A percentile compares a stretch with the other conserved stretches of the same genome.
Conservation (phyloP, 2,888 invertebrate genomes). For the Epicampocera succincta region DNA sequence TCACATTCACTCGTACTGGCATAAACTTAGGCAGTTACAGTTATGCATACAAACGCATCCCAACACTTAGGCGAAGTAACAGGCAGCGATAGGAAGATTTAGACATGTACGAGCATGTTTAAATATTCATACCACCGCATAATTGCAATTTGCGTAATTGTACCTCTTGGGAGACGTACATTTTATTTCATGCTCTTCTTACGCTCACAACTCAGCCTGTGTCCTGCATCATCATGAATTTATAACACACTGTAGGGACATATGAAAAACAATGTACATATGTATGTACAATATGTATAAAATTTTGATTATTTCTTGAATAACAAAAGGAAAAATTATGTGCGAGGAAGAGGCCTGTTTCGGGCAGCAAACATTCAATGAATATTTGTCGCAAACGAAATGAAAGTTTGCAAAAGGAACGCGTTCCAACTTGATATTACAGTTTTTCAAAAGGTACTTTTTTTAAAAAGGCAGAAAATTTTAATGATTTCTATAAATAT, state of each 20-base stretch:
- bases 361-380: background rate
- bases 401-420: too few species aligned
- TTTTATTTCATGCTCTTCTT: conserved; percentile 30
- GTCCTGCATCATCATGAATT: background rate
- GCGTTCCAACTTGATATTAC: too few species aligned
- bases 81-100: background rate
- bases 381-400: background rate
- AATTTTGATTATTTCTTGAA: background rate
- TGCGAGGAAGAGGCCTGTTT: background rate
- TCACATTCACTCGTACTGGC: conserved; percentile 21
- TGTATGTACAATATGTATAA: too few species aligned
- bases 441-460: too few species aligned
- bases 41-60: conserved; percentile 21
- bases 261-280: background rate
- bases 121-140: conserved; percentile 70
- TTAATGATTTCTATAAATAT: too few species aligned
- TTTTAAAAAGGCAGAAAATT: too few species aligned
- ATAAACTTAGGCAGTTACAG: conserved; percentile 33
- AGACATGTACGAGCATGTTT: conserved; percentile 59
- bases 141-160: conserved; percentile 70
- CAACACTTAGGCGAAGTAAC: background rate
- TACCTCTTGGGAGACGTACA: conserved; percentile 65
- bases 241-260: background rate
- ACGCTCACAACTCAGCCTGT: background rate
- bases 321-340: background rate